Evolutionary conservation across 2,797 vertebrate species (phyloP).

Genomic region (Thunnus albacares): DNA sequence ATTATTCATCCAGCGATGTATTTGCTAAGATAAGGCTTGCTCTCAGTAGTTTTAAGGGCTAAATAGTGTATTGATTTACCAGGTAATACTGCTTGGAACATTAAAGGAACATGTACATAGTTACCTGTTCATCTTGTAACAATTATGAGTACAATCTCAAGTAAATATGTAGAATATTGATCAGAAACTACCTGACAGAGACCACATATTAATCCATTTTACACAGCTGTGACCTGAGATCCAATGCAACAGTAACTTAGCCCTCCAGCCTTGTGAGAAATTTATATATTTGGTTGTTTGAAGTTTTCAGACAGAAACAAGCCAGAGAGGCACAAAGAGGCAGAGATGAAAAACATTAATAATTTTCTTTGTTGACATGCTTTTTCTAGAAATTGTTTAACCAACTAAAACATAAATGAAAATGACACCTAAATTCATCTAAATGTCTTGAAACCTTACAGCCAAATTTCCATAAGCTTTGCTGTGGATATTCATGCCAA

Average conservation of each 20-base stretch:
- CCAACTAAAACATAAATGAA: background rate
- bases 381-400: background rate
- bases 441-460: background rate
- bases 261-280: background rate
- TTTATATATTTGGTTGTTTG: background rate
- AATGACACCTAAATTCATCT: background rate
- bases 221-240: slow-evolving; percentile 1
- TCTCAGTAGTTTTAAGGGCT: slow-evolving; percentile 23
- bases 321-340: background rate
- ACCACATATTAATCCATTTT: background rate
- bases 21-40: slow-evolving; percentile 29
- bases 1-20: slow-evolving; percentile 25
- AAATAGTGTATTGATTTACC: slow-evolving; percentile 30
- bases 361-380: background rate
- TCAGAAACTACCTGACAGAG: slow-evolving; percentile 8
- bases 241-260: slow-evolving; percentile 9
- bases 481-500: background rate
- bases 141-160: slow-evolving; percentile 44
- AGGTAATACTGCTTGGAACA: slow-evolving; percentile 8
- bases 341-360: background rate
- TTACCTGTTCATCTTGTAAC: slow-evolving; percentile 45
- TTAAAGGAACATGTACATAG: slow-evolving; percentile 30
- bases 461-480: background rate
- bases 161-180: slow-evolving; percentile 46
- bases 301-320: background rate